Conservation (phyloP, 1,140 invertebrate genomes). For the Ephestia elutella region DNA sequence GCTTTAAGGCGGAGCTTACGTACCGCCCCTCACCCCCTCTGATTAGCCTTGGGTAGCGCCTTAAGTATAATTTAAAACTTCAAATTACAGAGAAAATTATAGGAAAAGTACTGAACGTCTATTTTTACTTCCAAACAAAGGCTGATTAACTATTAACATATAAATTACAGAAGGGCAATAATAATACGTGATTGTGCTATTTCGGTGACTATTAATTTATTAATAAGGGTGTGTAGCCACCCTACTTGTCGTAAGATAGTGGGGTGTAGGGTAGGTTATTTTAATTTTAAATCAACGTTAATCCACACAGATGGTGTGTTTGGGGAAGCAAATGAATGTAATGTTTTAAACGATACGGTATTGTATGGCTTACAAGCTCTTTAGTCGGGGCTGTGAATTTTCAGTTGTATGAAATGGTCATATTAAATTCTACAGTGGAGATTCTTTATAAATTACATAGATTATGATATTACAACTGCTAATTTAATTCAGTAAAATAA, state of each 20-base stretch:
- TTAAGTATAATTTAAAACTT: no score
- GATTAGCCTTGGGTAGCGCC: no score
- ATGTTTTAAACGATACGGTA: not conserved
- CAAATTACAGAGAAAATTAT: no score
- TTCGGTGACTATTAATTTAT: conserved; percentile 10
- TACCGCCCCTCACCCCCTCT: no score
- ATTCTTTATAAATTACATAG: no score
- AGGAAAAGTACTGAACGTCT: no score
- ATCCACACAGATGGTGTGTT: conserved; percentile 28
- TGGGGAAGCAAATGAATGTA: not conserved
- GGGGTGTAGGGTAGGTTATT: conserved; percentile 26
- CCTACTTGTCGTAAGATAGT: not conserved
- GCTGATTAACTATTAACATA: not conserved
- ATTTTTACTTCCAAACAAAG: not conserved
- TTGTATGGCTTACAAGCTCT: not conserved
- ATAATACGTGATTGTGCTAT: not conserved
- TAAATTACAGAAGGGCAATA: conserved; percentile 1
- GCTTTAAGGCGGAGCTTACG: no score
- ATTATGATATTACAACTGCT: no score
- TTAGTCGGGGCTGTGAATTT: no score
- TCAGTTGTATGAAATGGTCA: no score
- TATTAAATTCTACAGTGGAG: no score
- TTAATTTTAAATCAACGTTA: conserved; percentile 47
- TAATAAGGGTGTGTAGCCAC: not conserved
- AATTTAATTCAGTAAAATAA: no score